Percentiles rank a stretch among this genome's conserved stretches.
Conservation (phyloP, 2,797 vertebrate genomes). For the Eulemur coronatus region DNA sequence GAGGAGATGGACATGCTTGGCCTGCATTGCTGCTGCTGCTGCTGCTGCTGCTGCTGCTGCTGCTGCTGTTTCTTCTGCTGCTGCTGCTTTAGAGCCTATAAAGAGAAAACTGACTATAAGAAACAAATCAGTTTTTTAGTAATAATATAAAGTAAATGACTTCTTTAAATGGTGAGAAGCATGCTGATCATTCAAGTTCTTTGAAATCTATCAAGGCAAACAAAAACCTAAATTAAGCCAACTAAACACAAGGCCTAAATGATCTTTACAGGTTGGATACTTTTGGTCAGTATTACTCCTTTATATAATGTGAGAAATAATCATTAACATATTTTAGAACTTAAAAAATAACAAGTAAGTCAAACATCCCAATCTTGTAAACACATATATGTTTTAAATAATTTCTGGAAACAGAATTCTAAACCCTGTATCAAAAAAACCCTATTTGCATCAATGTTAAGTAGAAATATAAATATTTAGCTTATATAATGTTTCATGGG, state of each 20-base stretch:
- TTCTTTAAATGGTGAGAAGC: slow-evolving; percentile 11
- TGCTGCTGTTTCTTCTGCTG: slow-evolving; percentile 95
- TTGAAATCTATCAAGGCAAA: slow-evolving; percentile 26
- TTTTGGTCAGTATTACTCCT: background rate
- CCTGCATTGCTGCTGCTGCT: slow-evolving; percentile 86
- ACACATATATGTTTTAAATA: background rate
- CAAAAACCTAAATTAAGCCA: slow-evolving; percentile 14
- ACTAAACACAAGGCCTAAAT: background rate
- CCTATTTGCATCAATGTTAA: background rate
- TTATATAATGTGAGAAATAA: background rate
- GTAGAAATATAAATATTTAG: background rate
- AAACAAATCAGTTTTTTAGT: background rate
- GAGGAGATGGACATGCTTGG: slow-evolving; percentile 89
- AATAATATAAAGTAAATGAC: background rate
- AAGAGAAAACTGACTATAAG: slow-evolving; percentile 36
- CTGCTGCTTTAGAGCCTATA: slow-evolving; percentile 96
- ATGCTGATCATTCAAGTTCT: background rate
- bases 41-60: slow-evolving; percentile 93
- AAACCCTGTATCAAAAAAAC: background rate
- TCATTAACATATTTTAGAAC: background rate
- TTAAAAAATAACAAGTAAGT: slow-evolving; percentile 35
- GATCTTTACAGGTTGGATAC: background rate
- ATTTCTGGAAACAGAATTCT: slow-evolving; percentile 30
- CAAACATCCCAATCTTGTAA: slow-evolving; percentile 2
- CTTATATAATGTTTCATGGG: background rate